These are phyloP conservation scores for Sphyrna mokarran DNA, from an alignment of 2,113 vertebrate species.

Conservation along the genomic window DNA sequence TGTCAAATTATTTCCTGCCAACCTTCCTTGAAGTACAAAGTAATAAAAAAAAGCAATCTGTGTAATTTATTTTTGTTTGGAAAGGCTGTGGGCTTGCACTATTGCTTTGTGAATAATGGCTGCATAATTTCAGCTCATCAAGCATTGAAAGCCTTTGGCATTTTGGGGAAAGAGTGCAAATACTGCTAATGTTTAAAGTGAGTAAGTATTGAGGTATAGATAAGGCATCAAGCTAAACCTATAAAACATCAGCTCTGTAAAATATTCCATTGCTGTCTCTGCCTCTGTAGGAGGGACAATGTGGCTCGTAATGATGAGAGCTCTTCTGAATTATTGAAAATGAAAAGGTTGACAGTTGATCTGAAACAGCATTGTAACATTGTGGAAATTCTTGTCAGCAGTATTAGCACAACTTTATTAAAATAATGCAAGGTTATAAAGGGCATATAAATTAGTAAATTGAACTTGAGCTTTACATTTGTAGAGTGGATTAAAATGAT, in stretches of 20 bases:
- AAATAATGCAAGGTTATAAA: background rate
- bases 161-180: background rate
- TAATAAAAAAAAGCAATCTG: background rate
- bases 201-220: background rate
- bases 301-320: background rate
- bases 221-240: background rate
- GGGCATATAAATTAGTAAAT: background rate
- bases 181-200: background rate
- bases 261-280: background rate
- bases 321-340: conserved; percentile 14
- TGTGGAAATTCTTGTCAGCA: background rate
- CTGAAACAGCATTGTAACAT: background rate
- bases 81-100: background rate
- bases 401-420: background rate
- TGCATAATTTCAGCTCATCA: background rate
- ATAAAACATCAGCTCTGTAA: background rate
- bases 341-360: conserved; percentile 17
- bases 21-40: background rate
- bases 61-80: background rate
- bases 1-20: background rate
- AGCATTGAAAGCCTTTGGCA: background rate
- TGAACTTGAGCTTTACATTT: background rate
- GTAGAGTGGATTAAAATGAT: background rate
- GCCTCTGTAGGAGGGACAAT: background rate
- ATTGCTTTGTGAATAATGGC: background rate